A percentile compares a stretch with the other conserved stretches of the same genome.
These are phyloP conservation scores for Meloidogyne exigua DNA, from an alignment of 1,140 invertebrate genomes.

Conservation along the genomic window DNA sequence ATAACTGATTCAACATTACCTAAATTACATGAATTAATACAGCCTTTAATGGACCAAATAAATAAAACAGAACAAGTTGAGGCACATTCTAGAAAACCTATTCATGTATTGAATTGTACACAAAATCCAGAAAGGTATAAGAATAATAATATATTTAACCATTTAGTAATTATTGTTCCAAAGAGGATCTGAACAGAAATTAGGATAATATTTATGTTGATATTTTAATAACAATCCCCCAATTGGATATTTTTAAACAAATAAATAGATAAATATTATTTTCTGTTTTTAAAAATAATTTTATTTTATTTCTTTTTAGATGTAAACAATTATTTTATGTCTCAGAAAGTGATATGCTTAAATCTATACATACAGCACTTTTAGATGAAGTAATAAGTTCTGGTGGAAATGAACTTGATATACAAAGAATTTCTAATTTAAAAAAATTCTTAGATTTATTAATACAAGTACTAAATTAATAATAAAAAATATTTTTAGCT, in stretches of 20 bases:
- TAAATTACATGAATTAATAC: constrained; percentile 11
- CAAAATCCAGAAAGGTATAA: constrained; percentile 39
- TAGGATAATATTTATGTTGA: too few relatives aligned
- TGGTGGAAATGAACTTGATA: constrained; percentile 42
- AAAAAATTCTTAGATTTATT: constrained; percentile 54
- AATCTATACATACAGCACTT: constrained; percentile 54
- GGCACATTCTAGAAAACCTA: constrained; percentile 22
- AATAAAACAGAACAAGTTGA: constrained; percentile 27
- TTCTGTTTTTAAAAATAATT: too few relatives aligned
- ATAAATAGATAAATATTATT: too few relatives aligned
- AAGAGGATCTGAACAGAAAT: too few relatives aligned
- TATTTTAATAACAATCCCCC: too few relatives aligned
- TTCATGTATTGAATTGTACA: constrained; percentile 34
- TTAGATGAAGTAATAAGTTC: constrained; percentile 54
- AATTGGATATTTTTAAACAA: too few relatives aligned
- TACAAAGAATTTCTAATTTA: constrained; percentile 50
- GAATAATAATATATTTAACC: too few relatives aligned
- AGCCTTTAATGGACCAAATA: constrained; percentile 18
- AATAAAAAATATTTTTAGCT: neutral
- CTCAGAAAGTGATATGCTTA: constrained; percentile 62
- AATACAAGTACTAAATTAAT: constrained; percentile 41
- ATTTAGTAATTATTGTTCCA: too few relatives aligned
- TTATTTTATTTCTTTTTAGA: constrained; percentile 14
- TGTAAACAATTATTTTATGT: constrained; percentile 54
- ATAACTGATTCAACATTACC: constrained; percentile 16